These are phyloP conservation scores for Oxytorus armatus DNA, from an alignment of 2,888 invertebrate species.

Conservation along the genomic window DNA sequence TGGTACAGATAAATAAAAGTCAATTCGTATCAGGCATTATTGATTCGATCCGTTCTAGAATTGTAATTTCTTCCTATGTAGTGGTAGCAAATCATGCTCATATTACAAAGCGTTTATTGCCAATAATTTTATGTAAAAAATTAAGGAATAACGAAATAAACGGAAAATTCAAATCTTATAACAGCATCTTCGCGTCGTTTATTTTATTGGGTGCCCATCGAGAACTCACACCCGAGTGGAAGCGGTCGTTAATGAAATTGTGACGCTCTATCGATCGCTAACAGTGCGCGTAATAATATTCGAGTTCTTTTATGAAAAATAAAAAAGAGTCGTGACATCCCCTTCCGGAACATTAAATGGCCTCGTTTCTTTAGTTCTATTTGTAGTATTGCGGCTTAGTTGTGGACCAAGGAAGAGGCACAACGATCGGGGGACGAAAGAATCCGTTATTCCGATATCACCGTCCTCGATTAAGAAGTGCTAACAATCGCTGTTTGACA, in stretches of 20 bases:
- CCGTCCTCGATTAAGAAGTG: conserved; percentile 57
- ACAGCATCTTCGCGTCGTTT: not conserved
- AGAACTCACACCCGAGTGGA: conserved; percentile 4
- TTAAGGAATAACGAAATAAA: conserved; percentile 19
- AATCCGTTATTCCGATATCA: conserved; percentile 75
- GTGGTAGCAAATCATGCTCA: conserved; percentile 34
- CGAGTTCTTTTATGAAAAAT: conserved; percentile 5
- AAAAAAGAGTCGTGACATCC: conserved; percentile 6
- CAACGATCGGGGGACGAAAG: conserved; percentile 6
- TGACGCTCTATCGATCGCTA: conserved; percentile 17
- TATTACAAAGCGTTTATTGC: conserved; percentile 7
- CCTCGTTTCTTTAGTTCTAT: conserved; percentile 69
- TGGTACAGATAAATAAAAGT: conserved; percentile 4
- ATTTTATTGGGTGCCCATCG: conserved; percentile 8
- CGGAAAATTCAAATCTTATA: not conserved
- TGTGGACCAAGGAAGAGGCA: conserved; percentile 54
- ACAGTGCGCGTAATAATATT: conserved; percentile 14
- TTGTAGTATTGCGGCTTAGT: conserved; percentile 74
- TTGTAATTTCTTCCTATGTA: conserved; percentile 14
- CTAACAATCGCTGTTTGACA: not conserved
- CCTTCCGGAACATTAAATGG: conserved; percentile 6
- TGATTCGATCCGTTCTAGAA: conserved; percentile 9
- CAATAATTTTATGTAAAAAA: conserved; percentile 2
- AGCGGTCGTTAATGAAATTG: conserved; percentile 11
- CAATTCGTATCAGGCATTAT: conserved; percentile 35